Evolutionary conservation across 2,113 vertebrate species (phyloP), one percentile per base, ranked within the genome.

Genomic region (Bagarius yarrelli): DNA sequence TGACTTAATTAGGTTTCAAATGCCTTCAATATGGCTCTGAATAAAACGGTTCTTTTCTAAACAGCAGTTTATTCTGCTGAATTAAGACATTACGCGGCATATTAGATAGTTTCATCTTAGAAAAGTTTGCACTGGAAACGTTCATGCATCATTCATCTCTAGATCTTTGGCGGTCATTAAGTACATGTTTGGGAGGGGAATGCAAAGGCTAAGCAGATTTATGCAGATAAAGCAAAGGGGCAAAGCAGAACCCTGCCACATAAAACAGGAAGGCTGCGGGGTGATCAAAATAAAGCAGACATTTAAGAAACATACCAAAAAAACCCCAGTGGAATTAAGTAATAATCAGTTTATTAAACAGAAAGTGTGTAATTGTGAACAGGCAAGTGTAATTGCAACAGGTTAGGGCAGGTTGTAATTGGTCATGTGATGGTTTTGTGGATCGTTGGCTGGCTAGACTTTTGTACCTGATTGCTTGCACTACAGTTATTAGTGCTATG

Each of bases 1-100:
- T 90, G 90, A 91, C 92, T 92, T 94, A 93, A 94, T 94, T 93
- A 92, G 89, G 87, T 93, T 92, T 91, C 87, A 91, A 91, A 93
- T 90, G 87, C 88, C 88, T 88, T 91, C 88, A 88, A 85, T 90
- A 89, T 88, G 84, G 85, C 83, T 87, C 88, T 84, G 61, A 85
- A 85, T 83, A 82, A 80, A 64, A 30, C 64, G 77, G 67, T n/a
- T 76, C 71, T 81, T 71, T 88, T 84, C 87, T 80, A 73, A 81
- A 76, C 32, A 66, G 76, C 70, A 72, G 83, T 72, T 63, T 84
- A 70, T 73, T 81, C 66, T 27, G 27, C 59, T 69, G 40, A 57
- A 53, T n/a, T 40, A 52, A 21, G 71, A 56, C 30, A 44, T 40
- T 47, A 53, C 30, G 23, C 34, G 40, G 16, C 25, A 80, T 23